phyloP scores from a whole-genome alignment of 2,888 invertebrate genomes.

The Drosophila cognata region DNA sequence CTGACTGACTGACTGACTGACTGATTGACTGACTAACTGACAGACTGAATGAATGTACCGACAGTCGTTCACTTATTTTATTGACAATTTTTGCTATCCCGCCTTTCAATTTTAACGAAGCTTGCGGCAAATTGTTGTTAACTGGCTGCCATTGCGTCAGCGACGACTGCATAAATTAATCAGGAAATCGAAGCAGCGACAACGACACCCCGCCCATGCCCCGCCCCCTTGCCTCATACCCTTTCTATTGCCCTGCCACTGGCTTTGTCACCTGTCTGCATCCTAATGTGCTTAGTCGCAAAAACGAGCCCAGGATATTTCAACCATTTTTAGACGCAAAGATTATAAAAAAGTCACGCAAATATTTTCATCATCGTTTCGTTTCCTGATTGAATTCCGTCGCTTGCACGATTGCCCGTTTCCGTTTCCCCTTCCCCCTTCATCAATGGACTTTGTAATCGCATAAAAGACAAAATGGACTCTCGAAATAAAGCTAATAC shows the following conservation, averaged over 20 bases:
- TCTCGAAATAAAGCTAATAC: conserved; percentile 21
- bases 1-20: conserved; percentile 22
- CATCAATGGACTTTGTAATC: conserved; percentile 10
- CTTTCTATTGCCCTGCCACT: neutral
- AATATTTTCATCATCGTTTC: conserved; percentile 77
- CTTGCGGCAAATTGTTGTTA: conserved; percentile 81
- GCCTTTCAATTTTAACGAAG: conserved; percentile 73
- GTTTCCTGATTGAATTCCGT: conserved; percentile 76
- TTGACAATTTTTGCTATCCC: conserved; percentile 71
- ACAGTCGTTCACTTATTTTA: conserved; percentile 68
- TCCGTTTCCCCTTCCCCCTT: conserved; percentile 28
- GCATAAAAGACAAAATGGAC: conserved; percentile 13
- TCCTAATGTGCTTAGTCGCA: conserved; percentile 40
- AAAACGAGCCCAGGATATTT: conserved; percentile 31
- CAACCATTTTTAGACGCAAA: conserved; percentile 63
- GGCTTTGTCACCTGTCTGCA: conserved; percentile 52
- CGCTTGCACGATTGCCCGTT: conserved; percentile 47
- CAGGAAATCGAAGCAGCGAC: conserved; percentile 75
- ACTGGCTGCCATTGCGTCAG: conserved; percentile 57
- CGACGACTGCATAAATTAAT: conserved; percentile 77
- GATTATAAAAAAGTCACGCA: conserved; percentile 54
- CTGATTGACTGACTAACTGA: conserved; percentile 15
- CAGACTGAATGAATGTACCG: conserved; percentile 27
- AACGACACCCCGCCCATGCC: conserved; percentile 4
- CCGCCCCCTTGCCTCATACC: neutral